Conservation (phyloP, 1,140 invertebrate species). For the Panagrolaimus sp. region DNA sequence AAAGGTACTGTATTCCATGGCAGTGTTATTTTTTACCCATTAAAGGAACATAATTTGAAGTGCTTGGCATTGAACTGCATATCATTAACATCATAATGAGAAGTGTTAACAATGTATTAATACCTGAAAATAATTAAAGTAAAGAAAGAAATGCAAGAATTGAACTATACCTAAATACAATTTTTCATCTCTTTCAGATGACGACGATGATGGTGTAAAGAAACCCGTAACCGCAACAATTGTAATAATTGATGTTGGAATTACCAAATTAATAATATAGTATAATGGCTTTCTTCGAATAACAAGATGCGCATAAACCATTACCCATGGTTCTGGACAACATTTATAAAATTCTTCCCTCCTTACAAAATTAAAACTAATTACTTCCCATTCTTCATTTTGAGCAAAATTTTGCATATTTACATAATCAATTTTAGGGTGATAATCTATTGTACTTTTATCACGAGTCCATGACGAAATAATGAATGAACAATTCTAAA, state of each 20-base stretch:
- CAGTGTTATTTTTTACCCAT: conserved; percentile 39
- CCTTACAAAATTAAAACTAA: conserved; percentile 49
- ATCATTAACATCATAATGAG: conserved; percentile 57
- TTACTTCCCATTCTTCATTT: conserved; percentile 57
- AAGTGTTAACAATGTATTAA: conserved; percentile 47
- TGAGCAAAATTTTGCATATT: conserved; percentile 54
- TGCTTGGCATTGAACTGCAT: conserved; percentile 57
- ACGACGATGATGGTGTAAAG: conserved; percentile 56
- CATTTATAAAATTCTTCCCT: conserved; percentile 54
- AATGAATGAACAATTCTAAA: conserved; percentile 56
- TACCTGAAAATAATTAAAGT: conserved; percentile 15
- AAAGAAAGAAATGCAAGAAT: neutral
- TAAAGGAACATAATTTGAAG: conserved; percentile 55
- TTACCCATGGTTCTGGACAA: conserved; percentile 54
- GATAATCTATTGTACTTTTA: conserved; percentile 53
- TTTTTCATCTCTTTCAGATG: conserved; percentile 55
- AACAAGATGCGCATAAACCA: conserved; percentile 58
- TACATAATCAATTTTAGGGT: conserved; percentile 35
- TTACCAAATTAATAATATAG: conserved; percentile 56
- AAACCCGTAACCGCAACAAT: conserved; percentile 56
- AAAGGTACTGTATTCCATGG: neutral
- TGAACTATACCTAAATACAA: conserved; percentile 58
- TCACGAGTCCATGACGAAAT: conserved; percentile 58
- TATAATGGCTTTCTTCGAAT: conserved; percentile 57
- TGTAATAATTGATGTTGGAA: conserved; percentile 55